Percentiles rank a stretch among this genome's conserved stretches.
Evolutionary conservation across 2,888 invertebrate species (phyloP).

Genomic region (Halocaridina rubra): DNA sequence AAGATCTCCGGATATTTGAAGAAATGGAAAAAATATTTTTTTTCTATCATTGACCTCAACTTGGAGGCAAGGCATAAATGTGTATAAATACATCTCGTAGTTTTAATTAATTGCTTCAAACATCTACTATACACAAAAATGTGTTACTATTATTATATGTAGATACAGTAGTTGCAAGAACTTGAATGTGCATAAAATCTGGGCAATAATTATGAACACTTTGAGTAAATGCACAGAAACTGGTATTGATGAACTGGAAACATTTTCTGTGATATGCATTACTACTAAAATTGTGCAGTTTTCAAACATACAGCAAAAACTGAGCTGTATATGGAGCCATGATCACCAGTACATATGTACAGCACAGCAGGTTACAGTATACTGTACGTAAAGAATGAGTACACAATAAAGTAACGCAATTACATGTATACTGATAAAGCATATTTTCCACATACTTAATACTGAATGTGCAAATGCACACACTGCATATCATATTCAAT

Average conservation of each 20-base stretch:
- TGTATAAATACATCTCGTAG: slow-evolving; percentile 5
- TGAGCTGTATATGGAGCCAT: neutral
- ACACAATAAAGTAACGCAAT: neutral
- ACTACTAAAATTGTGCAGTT: slow-evolving; percentile 14
- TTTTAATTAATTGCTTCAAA: neutral
- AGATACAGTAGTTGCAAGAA: neutral
- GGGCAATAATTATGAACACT: neutral
- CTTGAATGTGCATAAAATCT: neutral
- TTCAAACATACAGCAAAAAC: neutral
- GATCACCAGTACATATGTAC: neutral
- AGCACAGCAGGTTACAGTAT: neutral
- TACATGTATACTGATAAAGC: neutral
- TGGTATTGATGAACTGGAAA: too few relatives aligned
- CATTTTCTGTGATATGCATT: neutral
- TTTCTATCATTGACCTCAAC: neutral
- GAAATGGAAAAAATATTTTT: too few relatives aligned
- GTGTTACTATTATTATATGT: neutral
- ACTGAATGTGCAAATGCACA: slow-evolving; percentile 4
- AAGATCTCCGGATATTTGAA: too few relatives aligned
- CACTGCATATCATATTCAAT: neutral
- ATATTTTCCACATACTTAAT: slow-evolving; percentile 1
- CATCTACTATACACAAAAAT: neutral
- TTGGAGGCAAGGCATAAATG: slow-evolving; percentile 25
- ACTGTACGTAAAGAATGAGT: neutral
- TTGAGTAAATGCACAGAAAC: neutral